Percentiles rank a stretch among this genome's conserved stretches.
Evolutionary conservation across 1,140 invertebrate species (phyloP).

Genomic region (Drosophila sp.): DNA sequence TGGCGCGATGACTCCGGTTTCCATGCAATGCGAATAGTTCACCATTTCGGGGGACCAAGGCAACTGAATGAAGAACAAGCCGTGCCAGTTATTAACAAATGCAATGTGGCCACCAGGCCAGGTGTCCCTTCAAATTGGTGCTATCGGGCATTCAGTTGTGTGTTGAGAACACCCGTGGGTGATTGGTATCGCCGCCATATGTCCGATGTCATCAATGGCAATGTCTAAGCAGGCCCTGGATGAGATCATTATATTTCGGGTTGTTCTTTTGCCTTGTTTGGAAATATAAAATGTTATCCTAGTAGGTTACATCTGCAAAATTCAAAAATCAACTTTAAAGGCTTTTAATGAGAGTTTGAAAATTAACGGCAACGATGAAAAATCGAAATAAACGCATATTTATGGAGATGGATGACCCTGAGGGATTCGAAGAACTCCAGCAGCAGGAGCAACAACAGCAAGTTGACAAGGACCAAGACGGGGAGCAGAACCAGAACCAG

Average conservation of each 20-base stretch:
- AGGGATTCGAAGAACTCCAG: conserved; percentile 14
- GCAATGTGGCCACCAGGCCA: conserved; percentile 19
- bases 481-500: background rate
- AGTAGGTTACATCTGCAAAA: conserved; percentile 63
- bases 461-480: background rate
- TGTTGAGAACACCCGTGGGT: conserved; percentile 35
- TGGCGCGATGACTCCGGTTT: conserved; percentile 38
- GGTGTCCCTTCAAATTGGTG: conserved; percentile 19
- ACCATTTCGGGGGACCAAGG: conserved; percentile 17
- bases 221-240: conserved; percentile 26
- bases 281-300: conserved; percentile 6
- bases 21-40: conserved; percentile 22
- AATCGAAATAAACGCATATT: conserved; percentile 40
- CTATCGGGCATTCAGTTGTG: conserved; percentile 37
- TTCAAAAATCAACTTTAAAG: conserved; percentile 46
- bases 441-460: background rate
- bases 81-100: conserved; percentile 22
- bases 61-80: conserved; percentile 29
- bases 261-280: background rate
- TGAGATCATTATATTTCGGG: background rate
- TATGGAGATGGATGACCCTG: conserved; percentile 37
- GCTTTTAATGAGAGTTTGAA: conserved; percentile 42
- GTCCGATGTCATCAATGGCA: conserved; percentile 43
- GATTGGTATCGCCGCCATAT: conserved; percentile 41
- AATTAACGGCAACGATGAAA: conserved; percentile 42